Percentiles rank a stretch among this genome's conserved stretches.
These are phyloP conservation scores for Glyphotaelius pellucidus DNA, from an alignment of 2,888 invertebrate genomes.

Conservation along the genomic window DNA sequence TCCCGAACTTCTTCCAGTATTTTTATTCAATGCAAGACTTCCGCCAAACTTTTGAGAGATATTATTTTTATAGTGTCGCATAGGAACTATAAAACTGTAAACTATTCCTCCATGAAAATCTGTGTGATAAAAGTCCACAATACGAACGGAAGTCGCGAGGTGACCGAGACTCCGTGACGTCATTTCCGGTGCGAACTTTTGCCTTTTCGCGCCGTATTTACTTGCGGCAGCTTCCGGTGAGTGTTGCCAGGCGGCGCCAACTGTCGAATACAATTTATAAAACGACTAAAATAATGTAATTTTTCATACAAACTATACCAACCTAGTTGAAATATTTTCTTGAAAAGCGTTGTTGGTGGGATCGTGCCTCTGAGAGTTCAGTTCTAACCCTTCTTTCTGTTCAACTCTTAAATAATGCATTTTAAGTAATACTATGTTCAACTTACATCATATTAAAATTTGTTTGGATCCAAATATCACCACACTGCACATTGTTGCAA, in stretches of 20 bases:
- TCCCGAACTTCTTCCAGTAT: not conserved
- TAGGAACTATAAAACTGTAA: not conserved
- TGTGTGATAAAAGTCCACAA: constrained; percentile 1
- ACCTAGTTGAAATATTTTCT: not conserved
- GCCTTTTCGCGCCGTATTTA: constrained; percentile 40
- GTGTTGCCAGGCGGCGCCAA: constrained; percentile 33
- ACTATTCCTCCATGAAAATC: constrained; percentile 5
- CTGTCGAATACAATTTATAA: not conserved
- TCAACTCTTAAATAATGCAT: no score
- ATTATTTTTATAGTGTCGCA: not conserved
- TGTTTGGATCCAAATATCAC: no score
- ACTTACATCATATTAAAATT: no score
- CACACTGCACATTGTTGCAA: no score
- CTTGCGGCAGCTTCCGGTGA: constrained; percentile 38
- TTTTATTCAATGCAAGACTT: not conserved
- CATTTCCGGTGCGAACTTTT: constrained; percentile 31
- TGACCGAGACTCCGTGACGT: constrained; percentile 27
- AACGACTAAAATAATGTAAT: not conserved
- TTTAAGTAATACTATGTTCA: no score
- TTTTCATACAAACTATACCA: not conserved
- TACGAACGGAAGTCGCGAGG: constrained; percentile 25
- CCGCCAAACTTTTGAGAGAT: not conserved
- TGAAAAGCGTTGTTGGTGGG: not conserved
- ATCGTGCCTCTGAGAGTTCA: not conserved
- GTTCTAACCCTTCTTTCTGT: not conserved